Evolutionary conservation across 2,113 vertebrate genomes (phyloP), one percentile per base, ranked within the genome.

Genomic region (Beaufortia kweichowensis): DNA sequence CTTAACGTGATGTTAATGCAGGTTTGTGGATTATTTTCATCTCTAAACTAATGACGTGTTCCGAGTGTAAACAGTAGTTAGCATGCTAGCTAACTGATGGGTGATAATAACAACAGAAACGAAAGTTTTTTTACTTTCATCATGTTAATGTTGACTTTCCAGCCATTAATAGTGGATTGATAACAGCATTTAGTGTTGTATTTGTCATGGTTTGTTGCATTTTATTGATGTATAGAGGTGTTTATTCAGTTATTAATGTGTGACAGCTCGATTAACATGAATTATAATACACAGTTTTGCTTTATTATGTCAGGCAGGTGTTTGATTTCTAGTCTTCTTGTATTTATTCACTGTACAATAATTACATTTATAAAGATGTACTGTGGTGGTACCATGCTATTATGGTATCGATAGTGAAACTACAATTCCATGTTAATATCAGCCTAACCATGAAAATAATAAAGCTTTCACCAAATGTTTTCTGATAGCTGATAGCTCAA

Each of bases 21-120:
- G 15, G 17, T 10, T 56, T 57, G 2, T 39, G 33, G 33, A 11
- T 9, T 71, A 2, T 71, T 41, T 26, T 71, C 24, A 53, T n/a
- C 9, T 19, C 3, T 55, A 17, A 14, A 21, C 46, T n/a, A 2
- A 50, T 0, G 43, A 21, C 4, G 4, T 33, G 48, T 69, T 35
- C 35, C 35, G 7, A 56, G 33, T 26, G 14, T 33, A 56, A 56
- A 31, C 31, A 7, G 1, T 68, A 11, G 56, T 48, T 74, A 74
- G 57, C 57, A 46, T 74, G 24, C 23, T 74, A 61, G 57, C 71
- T 62, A 48, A 29, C 56, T 15, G 48, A 21, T n/a, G 3, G 21
- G 19, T 39, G 23, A 3, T 23, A 59, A 28, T 8, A 43, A n/a
- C n/a, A n/a, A n/a, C n/a, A 48, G 14, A 5, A 14, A 19, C 43